These are phyloP conservation scores for Stenichneumon culpator DNA, from an alignment of 2,888 invertebrate genomes.

Conservation along the genomic window DNA sequence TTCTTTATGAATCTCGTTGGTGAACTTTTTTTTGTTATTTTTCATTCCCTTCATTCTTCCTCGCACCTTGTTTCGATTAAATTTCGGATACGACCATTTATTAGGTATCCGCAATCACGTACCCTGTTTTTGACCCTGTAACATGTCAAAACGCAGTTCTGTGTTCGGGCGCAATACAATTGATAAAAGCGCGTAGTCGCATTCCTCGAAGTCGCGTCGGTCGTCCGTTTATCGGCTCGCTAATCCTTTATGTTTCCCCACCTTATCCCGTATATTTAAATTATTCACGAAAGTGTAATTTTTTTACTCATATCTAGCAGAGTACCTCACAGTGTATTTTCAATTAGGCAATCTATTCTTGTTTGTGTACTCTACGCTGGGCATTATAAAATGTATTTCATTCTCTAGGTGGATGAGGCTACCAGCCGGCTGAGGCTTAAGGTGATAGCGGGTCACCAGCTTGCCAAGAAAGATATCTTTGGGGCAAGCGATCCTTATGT, in stretches of 20 bases:
- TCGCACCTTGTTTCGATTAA: background rate
- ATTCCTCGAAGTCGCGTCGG: slow-evolving; percentile 23
- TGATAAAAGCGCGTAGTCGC: background rate
- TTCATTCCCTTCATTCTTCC: background rate
- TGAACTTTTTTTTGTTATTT: slow-evolving; percentile 7
- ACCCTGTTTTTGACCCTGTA: background rate
- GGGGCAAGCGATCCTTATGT: slow-evolving; percentile 99
- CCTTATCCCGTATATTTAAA: background rate
- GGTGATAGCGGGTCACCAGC: slow-evolving; percentile 94
- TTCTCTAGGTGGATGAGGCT: slow-evolving; percentile 91
- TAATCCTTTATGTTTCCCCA: background rate
- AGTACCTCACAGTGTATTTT: background rate
- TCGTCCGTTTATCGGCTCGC: background rate
- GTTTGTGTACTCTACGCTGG: background rate
- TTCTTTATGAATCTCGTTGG: background rate
- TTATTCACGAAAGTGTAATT: background rate
- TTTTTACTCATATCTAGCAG: background rate
- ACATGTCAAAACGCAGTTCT: slow-evolving; percentile 29
- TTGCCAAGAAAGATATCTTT: slow-evolving; percentile 99
- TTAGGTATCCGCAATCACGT: background rate
- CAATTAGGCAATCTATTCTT: background rate
- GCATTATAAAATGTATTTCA: slow-evolving; percentile 54
- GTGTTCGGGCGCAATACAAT: slow-evolving; percentile 14
- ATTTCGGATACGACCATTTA: background rate
- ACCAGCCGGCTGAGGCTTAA: slow-evolving; percentile 94